phyloP scores from a whole-genome alignment of 2,113 vertebrate species.

The Brevimyrus niger region DNA sequence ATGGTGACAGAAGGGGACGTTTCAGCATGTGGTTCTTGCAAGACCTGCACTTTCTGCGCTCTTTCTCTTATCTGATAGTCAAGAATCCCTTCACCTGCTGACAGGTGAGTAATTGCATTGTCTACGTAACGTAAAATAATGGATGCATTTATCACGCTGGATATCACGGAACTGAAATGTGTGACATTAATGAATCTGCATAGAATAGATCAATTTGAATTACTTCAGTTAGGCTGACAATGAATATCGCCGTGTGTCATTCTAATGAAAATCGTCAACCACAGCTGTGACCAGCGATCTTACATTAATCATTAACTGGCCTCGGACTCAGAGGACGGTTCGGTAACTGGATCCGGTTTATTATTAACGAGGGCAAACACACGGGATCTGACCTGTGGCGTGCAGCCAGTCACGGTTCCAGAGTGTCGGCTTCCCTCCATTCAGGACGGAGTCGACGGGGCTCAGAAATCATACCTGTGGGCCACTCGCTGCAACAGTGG shows the following conservation, averaged over 20 bases:
- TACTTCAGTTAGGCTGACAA: not conserved
- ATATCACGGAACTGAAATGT: not conserved
- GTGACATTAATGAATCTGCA: not conserved
- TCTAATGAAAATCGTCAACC: constrained; percentile 40
- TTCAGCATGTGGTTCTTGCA: not conserved
- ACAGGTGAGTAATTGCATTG: not conserved
- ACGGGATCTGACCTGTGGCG: constrained; percentile 9
- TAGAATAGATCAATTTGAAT: not conserved
- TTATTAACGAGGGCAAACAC: constrained; percentile 27
- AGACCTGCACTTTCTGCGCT: not conserved
- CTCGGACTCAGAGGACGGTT: constrained; percentile 29
- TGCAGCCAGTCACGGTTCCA: not conserved
- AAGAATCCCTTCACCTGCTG: not conserved
- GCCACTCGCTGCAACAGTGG: not conserved
- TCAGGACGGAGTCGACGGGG: not conserved
- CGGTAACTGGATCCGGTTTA: constrained; percentile 37
- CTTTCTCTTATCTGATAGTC: not conserved
- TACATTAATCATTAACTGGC: constrained; percentile 56
- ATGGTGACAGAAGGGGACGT: not conserved
- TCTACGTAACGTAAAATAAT: not conserved
- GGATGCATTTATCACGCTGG: not conserved
- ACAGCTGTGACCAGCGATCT: constrained; percentile 24
- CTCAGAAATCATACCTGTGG: not conserved
- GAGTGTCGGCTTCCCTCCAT: constrained; percentile 14
- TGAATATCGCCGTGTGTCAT: not conserved